Evolutionary conservation across 2,888 invertebrate species (phyloP).

Genomic region (Hyposoter didymator): DNA sequence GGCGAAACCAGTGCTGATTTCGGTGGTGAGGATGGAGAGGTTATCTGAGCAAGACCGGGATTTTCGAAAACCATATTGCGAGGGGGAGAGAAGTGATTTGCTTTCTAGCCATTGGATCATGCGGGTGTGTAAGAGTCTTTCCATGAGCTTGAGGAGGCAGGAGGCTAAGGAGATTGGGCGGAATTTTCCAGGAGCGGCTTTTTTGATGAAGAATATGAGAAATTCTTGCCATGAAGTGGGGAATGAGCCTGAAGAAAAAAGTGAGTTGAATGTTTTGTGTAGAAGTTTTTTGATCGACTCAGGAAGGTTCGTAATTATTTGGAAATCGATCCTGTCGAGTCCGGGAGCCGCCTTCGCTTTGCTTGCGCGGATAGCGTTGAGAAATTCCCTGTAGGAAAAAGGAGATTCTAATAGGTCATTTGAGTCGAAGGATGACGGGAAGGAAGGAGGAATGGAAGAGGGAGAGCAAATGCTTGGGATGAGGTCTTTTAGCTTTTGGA

Average conservation of each 20-base stretch:
- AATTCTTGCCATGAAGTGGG: constrained; percentile 2
- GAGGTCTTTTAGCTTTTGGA: not conserved
- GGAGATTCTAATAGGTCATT: not conserved
- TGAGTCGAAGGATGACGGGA: not conserved
- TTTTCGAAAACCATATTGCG: not conserved
- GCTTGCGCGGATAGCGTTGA: not conserved
- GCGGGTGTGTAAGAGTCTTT: constrained; percentile 50
- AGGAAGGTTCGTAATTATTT: not conserved
- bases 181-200: constrained; percentile 26
- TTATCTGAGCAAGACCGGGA: constrained; percentile 36
- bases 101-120: constrained; percentile 49
- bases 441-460: not conserved
- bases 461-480: constrained; percentile 11
- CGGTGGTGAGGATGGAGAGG: constrained; percentile 29
- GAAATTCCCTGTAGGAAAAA: not conserved
- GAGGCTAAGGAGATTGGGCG: not conserved
- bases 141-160: constrained; percentile 51
- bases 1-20: too few species aligned
- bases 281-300: not conserved
- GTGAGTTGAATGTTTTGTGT: not conserved
- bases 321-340: constrained; percentile 19
- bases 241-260: not conserved
- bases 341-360: not conserved
- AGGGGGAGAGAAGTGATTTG: not conserved
- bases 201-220: too few species aligned